A percentile compares a stretch with the other conserved stretches of the same genome.
Evolutionary conservation across 2,888 invertebrate genomes (phyloP).

Genomic region (Achlya flavicornis): DNA sequence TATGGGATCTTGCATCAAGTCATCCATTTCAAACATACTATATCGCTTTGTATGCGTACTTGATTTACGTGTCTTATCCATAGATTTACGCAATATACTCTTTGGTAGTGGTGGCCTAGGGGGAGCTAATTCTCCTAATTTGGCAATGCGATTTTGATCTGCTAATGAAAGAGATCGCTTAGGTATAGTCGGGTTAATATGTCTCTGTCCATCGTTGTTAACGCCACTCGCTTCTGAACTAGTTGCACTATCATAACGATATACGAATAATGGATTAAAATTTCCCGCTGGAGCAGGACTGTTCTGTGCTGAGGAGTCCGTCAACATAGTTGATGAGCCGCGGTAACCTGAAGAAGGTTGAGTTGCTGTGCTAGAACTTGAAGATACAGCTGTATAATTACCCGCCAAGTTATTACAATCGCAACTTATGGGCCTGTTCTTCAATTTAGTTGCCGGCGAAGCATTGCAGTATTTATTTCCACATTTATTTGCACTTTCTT

Average conservation of each 20-base stretch:
- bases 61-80: constrained; percentile 81
- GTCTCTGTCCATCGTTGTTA: constrained; percentile 77
- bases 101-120: constrained; percentile 89
- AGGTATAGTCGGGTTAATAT: constrained; percentile 83
- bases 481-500: constrained; percentile 65
- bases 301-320: constrained; percentile 89
- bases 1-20: constrained; percentile 78
- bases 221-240: constrained; percentile 89
- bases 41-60: constrained; percentile 86
- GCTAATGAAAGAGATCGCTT: constrained; percentile 87
- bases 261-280: constrained; percentile 90
- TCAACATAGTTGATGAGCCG: constrained; percentile 92
- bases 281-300: constrained; percentile 85
- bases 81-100: constrained; percentile 87
- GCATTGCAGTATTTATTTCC: constrained; percentile 74
- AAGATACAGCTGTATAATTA: constrained; percentile 84
- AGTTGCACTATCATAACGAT: constrained; percentile 90
- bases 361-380: constrained; percentile 88
- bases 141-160: constrained; percentile 73
- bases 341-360: constrained; percentile 94
- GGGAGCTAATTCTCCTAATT: constrained; percentile 83
- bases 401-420: constrained; percentile 83
- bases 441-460: constrained; percentile 78
- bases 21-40: constrained; percentile 91
- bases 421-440: constrained; percentile 84